These are phyloP conservation scores for Macrobrachium nipponense DNA, from an alignment of 1,140 invertebrate species.

Conservation along the genomic window DNA sequence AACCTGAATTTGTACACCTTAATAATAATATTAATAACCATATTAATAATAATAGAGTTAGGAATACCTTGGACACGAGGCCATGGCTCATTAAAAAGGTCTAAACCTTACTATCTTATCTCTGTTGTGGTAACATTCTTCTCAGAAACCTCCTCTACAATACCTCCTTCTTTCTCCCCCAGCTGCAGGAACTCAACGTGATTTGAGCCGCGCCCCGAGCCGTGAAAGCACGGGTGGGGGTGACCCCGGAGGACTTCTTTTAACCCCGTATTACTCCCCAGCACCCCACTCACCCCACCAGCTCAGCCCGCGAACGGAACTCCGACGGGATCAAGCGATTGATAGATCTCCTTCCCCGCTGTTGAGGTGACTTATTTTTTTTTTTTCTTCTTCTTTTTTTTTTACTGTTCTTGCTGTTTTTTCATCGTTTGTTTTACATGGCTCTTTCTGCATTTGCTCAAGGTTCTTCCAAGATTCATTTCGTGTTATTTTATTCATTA, in stretches of 20 bases:
- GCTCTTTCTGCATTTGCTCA: too few species aligned
- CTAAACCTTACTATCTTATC: not conserved
- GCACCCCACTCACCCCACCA: conserved; percentile 49
- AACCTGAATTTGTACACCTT: too few species aligned
- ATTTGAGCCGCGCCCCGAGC: conserved; percentile 43
- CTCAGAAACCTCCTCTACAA: not conserved
- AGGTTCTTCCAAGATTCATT: not conserved
- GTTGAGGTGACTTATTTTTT: conserved; percentile 16
- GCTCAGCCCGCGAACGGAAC: conserved; percentile 41
- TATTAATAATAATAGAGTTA: too few species aligned
- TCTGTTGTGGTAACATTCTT: too few species aligned
- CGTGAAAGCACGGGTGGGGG: conserved; percentile 38
- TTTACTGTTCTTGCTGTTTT: too few species aligned
- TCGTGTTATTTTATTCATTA: not conserved
- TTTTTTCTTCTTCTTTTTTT: not conserved
- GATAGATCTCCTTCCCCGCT: conserved; percentile 41
- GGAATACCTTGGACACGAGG: too few species aligned
- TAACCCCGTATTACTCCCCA: conserved; percentile 42
- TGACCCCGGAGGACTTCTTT: conserved; percentile 32
- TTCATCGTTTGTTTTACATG: too few species aligned
- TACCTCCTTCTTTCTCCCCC: not conserved
- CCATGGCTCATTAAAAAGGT: not conserved
- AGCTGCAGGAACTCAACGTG: conserved; percentile 34
- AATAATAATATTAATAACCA: too few species aligned
- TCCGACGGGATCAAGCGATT: conserved; percentile 36